Conservation (phyloP, 1,140 invertebrate species). For the Cydia splendana region DNA sequence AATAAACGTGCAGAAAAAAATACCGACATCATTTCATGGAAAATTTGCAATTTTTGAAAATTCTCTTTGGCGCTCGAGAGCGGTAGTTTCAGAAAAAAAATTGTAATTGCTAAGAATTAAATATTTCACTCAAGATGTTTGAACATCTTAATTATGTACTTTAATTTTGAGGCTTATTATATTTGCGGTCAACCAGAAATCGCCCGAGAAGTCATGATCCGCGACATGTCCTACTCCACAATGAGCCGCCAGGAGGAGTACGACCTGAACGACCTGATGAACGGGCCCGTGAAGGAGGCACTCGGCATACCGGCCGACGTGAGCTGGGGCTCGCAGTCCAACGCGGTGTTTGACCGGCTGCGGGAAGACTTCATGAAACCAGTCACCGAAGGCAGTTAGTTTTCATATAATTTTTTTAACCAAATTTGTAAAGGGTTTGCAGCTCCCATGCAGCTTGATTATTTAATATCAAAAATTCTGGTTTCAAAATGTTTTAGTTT, state of each 20-base stretch:
- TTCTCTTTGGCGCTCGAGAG: no score
- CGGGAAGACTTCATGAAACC: slow-evolving; percentile 92
- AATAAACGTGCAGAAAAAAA: no score
- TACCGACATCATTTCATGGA: no score
- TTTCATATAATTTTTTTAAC: background rate
- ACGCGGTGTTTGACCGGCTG: slow-evolving; percentile 83
- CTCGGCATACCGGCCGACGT: slow-evolving; percentile 83
- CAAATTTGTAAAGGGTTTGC: background rate
- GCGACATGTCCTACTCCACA: slow-evolving; percentile 42
- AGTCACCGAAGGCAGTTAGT: slow-evolving; percentile 84
- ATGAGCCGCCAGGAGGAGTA: slow-evolving; percentile 44
- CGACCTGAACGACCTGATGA: slow-evolving; percentile 83
- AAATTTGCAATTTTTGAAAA: no score
- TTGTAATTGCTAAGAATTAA: no score
- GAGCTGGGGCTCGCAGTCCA: slow-evolving; percentile 82
- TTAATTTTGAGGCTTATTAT: background rate
- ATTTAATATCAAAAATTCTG: no score
- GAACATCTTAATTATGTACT: background rate
- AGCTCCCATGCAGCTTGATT: no score
- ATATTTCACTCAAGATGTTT: no score
- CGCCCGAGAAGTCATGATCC: slow-evolving; percentile 55
- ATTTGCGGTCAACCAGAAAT: slow-evolving; percentile 42
- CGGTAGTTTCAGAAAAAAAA: no score
- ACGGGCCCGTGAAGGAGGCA: slow-evolving; percentile 83
- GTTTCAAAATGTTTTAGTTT: no score